These are phyloP conservation scores for Tangachromis dhanisi DNA, from an alignment of 2,113 vertebrate genomes.

Conservation along the genomic window DNA sequence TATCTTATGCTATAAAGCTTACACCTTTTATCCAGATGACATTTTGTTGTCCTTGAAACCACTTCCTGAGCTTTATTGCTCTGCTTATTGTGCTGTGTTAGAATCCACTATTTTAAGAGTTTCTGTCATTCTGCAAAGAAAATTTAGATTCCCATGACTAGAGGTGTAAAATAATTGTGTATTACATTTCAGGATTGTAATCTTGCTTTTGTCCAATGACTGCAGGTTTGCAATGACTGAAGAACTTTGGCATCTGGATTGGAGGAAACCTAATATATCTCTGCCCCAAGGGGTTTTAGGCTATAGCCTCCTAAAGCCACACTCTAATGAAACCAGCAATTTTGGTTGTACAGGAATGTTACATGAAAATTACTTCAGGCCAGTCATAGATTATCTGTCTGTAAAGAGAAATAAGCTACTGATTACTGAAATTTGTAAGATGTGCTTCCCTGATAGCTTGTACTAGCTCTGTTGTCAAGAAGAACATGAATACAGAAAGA, in stretches of 20 bases:
- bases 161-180: slow-evolving; percentile 2
- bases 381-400: background rate
- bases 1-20: background rate
- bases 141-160: background rate
- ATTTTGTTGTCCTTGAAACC: background rate
- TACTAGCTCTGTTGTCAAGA: background rate
- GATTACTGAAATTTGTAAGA: background rate
- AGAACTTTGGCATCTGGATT: slow-evolving; percentile 43
- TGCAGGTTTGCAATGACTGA: slow-evolving; percentile 27
- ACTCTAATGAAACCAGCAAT: slow-evolving; percentile 3
- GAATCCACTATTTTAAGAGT: background rate
- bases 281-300: background rate
- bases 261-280: slow-evolving; percentile 53
- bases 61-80: background rate
- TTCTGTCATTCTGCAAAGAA: background rate
- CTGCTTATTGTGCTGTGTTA: background rate
- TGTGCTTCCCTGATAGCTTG: background rate
- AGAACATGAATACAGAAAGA: background rate
- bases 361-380: background rate
- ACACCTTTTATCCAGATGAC: background rate
- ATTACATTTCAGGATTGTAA: background rate
- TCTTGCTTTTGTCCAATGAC: slow-evolving; percentile 32
- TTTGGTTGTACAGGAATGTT: background rate
- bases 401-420: background rate
- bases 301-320: background rate